A percentile compares a stretch with the other conserved stretches of the same genome.
Evolutionary conservation across 2,797 vertebrate genomes (phyloP).

Genomic region (Emydoidea blandingii): DNA sequence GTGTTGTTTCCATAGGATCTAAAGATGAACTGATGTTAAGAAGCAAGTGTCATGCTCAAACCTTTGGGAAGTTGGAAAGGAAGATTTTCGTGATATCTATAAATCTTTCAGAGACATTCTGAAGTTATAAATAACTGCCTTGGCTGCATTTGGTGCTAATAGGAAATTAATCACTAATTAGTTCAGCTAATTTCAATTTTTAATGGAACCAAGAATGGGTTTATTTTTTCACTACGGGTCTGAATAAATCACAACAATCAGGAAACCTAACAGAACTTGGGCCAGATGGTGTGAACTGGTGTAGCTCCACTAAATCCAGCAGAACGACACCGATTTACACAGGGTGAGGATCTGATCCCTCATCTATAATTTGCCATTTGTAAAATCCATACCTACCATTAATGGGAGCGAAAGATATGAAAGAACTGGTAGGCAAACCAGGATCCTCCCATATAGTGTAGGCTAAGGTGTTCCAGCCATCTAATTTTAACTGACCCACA

Average conservation of each 20-base stretch:
- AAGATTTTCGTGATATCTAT: conserved; percentile 34
- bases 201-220: not conserved
- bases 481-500: not conserved
- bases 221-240: conserved; percentile 14
- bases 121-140: conserved; percentile 39
- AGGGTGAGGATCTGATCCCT: accelerated
- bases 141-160: conserved; percentile 4
- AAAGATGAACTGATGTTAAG: conserved; percentile 59
- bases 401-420: not conserved
- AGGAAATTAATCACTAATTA: conserved; percentile 33
- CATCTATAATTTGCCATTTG: accelerated
- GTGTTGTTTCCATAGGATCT: conserved; percentile 52
- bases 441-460: accelerated
- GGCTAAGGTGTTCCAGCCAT: not conserved
- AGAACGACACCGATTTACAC: accelerated
- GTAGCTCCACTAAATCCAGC: not conserved
- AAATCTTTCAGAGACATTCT: not conserved
- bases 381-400: not conserved
- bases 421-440: accelerated
- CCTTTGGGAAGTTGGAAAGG: conserved; percentile 7
- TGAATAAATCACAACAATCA: not conserved
- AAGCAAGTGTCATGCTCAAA: conserved; percentile 44
- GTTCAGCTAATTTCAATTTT: conserved; percentile 8
- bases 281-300: accelerated
- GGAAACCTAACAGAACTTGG: accelerated